Conservation (phyloP, 2,797 vertebrate species). For the Pogonophryne albipinna region DNA sequence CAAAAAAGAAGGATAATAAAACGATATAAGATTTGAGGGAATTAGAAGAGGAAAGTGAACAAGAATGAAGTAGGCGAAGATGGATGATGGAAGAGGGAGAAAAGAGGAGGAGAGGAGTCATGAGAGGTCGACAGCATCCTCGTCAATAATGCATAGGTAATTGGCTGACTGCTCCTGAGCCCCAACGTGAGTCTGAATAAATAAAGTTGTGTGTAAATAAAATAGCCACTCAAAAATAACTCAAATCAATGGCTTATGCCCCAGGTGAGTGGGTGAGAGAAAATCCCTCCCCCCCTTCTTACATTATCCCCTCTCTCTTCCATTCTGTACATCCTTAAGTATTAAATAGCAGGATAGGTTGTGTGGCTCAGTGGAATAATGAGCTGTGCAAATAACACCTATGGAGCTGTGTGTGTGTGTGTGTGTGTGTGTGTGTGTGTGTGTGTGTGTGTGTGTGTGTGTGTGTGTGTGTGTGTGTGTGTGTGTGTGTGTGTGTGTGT, state of each 20-base stretch:
- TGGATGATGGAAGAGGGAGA: not conserved
- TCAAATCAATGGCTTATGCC: conserved; percentile 61
- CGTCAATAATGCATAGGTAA: conserved; percentile 76
- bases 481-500: too few species aligned
- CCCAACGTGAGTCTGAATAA: conserved; percentile 65
- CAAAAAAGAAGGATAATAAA: not conserved
- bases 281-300: not conserved
- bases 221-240: conserved; percentile 60
- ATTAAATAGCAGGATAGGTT: conserved; percentile 20
- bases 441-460: not conserved
- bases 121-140: conserved; percentile 51
- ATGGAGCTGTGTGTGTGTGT: not conserved
- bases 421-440: not conserved
- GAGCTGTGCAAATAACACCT: conserved; percentile 23
- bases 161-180: conserved; percentile 65
- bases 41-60: not conserved
- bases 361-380: conserved; percentile 23
- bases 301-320: not conserved
- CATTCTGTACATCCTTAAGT: conserved; percentile 4
- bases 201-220: conserved; percentile 77
- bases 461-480: too few species aligned
- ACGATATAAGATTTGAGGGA: not conserved
- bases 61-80: not conserved
- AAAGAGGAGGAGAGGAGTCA: conserved; percentile 28
- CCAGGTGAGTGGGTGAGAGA: conserved; percentile 34